Conservation (phyloP, 2,113 vertebrate genomes). For the Collichthys lucidus region DNA sequence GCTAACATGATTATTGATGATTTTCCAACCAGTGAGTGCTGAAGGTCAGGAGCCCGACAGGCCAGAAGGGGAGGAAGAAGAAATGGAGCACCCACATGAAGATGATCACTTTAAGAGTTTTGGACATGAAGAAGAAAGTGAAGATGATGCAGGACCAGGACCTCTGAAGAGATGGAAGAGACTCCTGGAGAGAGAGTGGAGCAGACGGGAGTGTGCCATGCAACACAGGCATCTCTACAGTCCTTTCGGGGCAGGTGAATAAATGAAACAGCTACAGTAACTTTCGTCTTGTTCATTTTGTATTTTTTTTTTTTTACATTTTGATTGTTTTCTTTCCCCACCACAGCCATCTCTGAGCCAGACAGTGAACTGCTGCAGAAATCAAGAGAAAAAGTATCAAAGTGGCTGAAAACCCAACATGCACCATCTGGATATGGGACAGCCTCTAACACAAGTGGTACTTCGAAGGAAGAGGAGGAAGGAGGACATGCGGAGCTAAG, state of each 20-base stretch:
- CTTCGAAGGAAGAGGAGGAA: background rate
- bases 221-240: background rate
- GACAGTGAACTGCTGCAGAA: no score
- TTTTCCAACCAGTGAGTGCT: constrained; percentile 13
- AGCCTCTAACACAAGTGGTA: background rate
- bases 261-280: background rate
- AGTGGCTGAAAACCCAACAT: background rate
- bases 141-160: background rate
- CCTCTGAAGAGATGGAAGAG: background rate
- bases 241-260: background rate
- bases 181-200: constrained; percentile 33
- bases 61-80: background rate
- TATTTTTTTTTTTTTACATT: background rate
- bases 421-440: background rate
- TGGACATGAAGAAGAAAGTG: background rate
- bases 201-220: constrained; percentile 7
- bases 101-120: background rate
- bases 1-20: background rate
- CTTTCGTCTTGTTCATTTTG: background rate
- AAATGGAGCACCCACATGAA: background rate
- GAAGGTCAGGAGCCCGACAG: background rate
- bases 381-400: background rate
- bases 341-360: background rate
- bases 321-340: background rate
- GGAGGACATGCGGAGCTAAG: background rate